Conservation (phyloP, 2,797 vertebrate species). For the Odontamblyopus lacepedii region DNA sequence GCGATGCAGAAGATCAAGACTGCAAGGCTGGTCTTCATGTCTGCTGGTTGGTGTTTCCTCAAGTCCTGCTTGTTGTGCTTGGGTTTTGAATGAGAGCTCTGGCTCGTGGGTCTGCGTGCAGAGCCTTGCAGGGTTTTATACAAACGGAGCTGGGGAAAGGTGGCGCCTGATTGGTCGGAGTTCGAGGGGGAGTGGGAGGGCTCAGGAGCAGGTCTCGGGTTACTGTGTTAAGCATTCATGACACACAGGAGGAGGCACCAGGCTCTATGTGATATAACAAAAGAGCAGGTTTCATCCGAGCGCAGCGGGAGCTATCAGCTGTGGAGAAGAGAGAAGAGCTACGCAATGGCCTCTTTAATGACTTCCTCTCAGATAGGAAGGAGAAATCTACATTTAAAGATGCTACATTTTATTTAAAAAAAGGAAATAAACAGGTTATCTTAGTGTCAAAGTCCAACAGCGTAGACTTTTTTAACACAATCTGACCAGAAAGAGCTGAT, state of each 20-base stretch:
- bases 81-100: conserved; percentile 45
- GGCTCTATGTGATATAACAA: conserved; percentile 56
- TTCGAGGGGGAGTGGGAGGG: conserved; percentile 51
- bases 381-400: too few relatives aligned
- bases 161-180: conserved; percentile 69
- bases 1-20: conserved; percentile 67
- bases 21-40: conserved; percentile 72
- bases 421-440: background rate
- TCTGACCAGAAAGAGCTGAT: too few relatives aligned
- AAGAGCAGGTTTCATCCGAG: conserved; percentile 35
- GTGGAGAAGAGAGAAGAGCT: background rate
- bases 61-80: background rate
- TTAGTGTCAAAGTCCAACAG: too few relatives aligned
- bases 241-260: conserved; percentile 39
- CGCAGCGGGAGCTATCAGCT: conserved; percentile 24
- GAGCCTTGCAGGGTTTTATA: conserved; percentile 63
- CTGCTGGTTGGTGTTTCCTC: conserved; percentile 3
- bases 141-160: conserved; percentile 46
- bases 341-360: conserved; percentile 1
- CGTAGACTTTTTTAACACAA: too few relatives aligned
- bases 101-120: conserved; percentile 41
- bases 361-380: background rate
- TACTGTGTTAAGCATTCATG: conserved; percentile 69
- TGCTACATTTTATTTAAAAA: too few relatives aligned
- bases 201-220: conserved; percentile 65